Percentiles rank a stretch among this genome's conserved stretches.
Conservation (phyloP, 2,888 invertebrate species). For the Clivina fossor region DNA sequence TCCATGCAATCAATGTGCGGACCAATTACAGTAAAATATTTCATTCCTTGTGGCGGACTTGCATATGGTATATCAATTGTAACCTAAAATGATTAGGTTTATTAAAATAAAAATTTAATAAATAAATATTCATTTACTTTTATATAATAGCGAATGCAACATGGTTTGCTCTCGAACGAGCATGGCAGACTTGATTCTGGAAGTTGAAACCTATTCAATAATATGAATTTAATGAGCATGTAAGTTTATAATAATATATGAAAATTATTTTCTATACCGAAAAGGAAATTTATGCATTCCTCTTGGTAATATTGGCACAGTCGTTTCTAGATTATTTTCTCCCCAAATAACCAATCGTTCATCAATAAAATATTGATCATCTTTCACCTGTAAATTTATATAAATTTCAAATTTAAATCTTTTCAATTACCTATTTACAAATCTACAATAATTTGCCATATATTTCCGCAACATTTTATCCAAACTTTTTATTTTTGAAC, state of each 20-base stretch:
- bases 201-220: slow-evolving; percentile 59
- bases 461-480: too few species aligned
- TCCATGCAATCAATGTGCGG: slow-evolving; percentile 82
- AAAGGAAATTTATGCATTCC: slow-evolving; percentile 71
- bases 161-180: slow-evolving; percentile 74
- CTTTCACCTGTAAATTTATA: slow-evolving; percentile 60
- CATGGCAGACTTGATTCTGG: slow-evolving; percentile 74
- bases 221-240: background rate
- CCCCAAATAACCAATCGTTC: slow-evolving; percentile 74
- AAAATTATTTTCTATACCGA: slow-evolving; percentile 43
- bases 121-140: slow-evolving; percentile 54
- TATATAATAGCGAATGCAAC: slow-evolving; percentile 72
- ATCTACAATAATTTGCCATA: too few species aligned
- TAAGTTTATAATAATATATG: background rate
- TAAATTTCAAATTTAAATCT: slow-evolving; percentile 3
- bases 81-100: slow-evolving; percentile 48
- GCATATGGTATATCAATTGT: slow-evolving; percentile 77
- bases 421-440: background rate
- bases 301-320: slow-evolving; percentile 68
- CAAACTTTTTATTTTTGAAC: too few species aligned
- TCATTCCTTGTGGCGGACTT: slow-evolving; percentile 76
- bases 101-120: background rate
- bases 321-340: slow-evolving; percentile 65
- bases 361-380: slow-evolving; percentile 76
- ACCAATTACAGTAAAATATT: slow-evolving; percentile 77